phyloP scores from a whole-genome alignment of 2,797 vertebrate species.

The Phrynocephalus forsythii region DNA sequence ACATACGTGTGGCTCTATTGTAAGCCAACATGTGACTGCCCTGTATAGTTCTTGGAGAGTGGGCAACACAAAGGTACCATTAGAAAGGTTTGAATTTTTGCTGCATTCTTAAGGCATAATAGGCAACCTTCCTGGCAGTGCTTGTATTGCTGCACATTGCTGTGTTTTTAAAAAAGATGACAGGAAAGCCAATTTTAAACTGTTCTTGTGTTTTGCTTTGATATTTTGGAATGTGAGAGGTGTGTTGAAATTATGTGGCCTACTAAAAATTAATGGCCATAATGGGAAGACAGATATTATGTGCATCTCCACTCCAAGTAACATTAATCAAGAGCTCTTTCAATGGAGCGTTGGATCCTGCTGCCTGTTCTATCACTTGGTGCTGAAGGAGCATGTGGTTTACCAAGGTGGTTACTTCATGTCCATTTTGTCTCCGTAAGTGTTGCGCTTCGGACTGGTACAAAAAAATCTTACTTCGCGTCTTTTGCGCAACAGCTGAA shows the following conservation, averaged over 20 bases:
- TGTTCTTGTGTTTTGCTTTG: slow-evolving; percentile 41
- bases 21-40: slow-evolving; percentile 6
- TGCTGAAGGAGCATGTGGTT: too few species aligned
- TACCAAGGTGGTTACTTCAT: too few species aligned
- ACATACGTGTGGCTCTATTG: background rate
- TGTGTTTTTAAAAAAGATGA: slow-evolving; percentile 56
- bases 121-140: background rate
- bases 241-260: slow-evolving; percentile 43
- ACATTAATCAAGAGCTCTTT: background rate
- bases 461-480: too few species aligned
- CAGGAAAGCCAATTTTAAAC: slow-evolving; percentile 34
- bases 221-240: slow-evolving; percentile 56
- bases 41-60: background rate
- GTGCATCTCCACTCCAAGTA: background rate
- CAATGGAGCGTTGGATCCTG: background rate
- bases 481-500: too few species aligned
- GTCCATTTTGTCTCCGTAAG: too few species aligned
- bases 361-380: background rate
- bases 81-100: background rate
- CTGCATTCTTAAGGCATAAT: slow-evolving; percentile 41
- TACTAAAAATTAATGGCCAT: slow-evolving; percentile 63
- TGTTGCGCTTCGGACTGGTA: too few species aligned
- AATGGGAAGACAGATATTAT: slow-evolving; percentile 13
- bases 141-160: background rate
- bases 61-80: slow-evolving; percentile 10